A percentile compares a stretch with the other conserved stretches of the same genome.
phyloP scores from a whole-genome alignment of 2,113 vertebrate species.

The Serilophus lunatus region DNA sequence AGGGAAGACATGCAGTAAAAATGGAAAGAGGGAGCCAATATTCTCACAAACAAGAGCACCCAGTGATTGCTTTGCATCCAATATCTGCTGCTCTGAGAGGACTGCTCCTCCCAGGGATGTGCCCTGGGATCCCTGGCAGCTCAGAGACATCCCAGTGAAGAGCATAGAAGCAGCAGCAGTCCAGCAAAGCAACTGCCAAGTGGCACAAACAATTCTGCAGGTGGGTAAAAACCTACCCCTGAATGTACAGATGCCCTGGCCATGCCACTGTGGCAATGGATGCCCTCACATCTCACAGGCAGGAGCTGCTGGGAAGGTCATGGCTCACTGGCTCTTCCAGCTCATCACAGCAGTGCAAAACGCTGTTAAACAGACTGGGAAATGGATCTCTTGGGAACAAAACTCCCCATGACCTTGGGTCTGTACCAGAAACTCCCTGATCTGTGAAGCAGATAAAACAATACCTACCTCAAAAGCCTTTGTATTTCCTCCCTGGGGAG shows the following conservation, averaged over 20 bases:
- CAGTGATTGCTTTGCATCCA: accelerated
- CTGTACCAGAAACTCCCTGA: conserved; percentile 5
- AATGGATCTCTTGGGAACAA: not conserved
- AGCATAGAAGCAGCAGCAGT: not conserved
- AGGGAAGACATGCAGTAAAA: not conserved
- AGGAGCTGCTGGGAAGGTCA: not conserved
- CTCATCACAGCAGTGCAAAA: not conserved
- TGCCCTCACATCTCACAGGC: accelerated
- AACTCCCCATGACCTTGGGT: not conserved
- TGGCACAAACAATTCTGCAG: not conserved
- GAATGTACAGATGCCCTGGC: not conserved
- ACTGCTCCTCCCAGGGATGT: not conserved
- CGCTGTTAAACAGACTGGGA: not conserved
- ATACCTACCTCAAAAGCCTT: conserved; percentile 28
- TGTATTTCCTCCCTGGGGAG: not conserved
- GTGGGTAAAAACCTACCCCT: not conserved
- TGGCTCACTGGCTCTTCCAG: not conserved
- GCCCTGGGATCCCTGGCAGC: not conserved
- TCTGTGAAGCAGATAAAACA: conserved; percentile 45
- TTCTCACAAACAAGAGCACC: not conserved
- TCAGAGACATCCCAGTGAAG: not conserved
- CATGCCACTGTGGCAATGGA: accelerated
- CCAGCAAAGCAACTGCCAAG: not conserved
- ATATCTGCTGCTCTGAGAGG: not conserved
- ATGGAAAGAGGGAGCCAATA: not conserved